phyloP scores from a whole-genome alignment of 2,113 vertebrate genomes.

The Pandion haliaetus region DNA sequence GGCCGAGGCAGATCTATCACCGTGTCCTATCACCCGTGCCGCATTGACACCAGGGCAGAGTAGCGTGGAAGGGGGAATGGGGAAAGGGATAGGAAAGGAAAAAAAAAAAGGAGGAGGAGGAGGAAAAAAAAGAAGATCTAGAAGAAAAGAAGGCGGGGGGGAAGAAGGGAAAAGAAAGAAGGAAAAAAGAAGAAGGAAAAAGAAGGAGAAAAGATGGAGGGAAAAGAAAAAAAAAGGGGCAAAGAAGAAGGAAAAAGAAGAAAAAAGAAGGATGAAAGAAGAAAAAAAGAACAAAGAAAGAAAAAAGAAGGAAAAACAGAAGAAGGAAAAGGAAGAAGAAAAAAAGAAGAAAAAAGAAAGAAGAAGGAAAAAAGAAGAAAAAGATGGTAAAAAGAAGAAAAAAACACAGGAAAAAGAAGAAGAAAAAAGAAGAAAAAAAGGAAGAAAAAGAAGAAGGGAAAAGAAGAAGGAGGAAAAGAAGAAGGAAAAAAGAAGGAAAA shows the following conservation, averaged over 20 bases:
- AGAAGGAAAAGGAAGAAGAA: too few species aligned
- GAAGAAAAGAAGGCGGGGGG: too few species aligned
- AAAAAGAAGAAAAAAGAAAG: rapidly evolving
- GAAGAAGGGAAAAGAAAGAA: not conserved
- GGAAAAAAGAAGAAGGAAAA: not conserved
- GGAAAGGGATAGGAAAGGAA: not conserved
- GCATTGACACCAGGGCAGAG: not conserved
- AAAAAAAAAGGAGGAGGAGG: too few species aligned
- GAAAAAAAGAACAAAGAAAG: rapidly evolving
- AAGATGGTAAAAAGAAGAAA: rapidly evolving
- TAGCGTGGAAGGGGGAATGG: not conserved
- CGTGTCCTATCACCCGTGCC: constrained; percentile 49
- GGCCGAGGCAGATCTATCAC: constrained; percentile 69
- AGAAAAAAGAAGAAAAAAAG: rapidly evolving
- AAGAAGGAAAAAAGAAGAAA: rapidly evolving
- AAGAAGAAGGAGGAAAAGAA: rapidly evolving
- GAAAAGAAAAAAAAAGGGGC: too few species aligned
- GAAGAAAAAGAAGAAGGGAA: rapidly evolving
- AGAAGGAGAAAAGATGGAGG: too few species aligned
- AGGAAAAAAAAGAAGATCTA: too few species aligned
- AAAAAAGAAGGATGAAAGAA: too few species aligned
- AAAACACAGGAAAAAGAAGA: rapidly evolving
- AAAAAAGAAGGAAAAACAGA: rapidly evolving
- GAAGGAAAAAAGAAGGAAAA: too few species aligned
- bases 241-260: not conserved